phyloP scores from a whole-genome alignment of 2,888 invertebrate species.

The Megalurothrips usitatus region DNA sequence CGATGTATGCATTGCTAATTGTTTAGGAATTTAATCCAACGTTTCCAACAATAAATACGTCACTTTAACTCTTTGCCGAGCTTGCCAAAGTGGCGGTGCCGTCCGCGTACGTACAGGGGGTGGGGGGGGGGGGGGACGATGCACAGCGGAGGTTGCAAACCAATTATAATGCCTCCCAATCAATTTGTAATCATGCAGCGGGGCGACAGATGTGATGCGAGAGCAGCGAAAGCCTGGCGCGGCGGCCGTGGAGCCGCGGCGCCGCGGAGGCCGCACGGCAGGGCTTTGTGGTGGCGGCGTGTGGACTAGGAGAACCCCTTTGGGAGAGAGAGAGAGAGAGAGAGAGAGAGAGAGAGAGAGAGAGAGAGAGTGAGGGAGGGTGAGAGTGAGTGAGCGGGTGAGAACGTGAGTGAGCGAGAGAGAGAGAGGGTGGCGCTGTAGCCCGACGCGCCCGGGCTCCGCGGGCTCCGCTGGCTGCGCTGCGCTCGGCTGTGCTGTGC shows the following conservation, averaged over 20 bases:
- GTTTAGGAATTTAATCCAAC: neutral
- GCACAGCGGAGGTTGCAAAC: neutral
- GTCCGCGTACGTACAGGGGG: neutral
- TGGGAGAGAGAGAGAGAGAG: too few species aligned
- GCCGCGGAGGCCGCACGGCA: neutral
- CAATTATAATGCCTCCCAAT: slow-evolving; percentile 24
- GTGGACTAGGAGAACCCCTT: too few species aligned
- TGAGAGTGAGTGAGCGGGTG: too few species aligned
- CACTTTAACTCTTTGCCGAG: neutral
- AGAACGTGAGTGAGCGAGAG: too few species aligned
- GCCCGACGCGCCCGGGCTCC: neutral
- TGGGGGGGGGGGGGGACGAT: neutral
- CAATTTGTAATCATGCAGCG: slow-evolving; percentile 12
- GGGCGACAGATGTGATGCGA: neutral
- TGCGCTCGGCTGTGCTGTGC: neutral
- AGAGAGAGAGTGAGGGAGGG: too few species aligned
- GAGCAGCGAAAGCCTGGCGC: neutral
- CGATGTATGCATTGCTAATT: neutral
- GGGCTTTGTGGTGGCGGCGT: too few species aligned
- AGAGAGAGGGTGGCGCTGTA: too few species aligned
- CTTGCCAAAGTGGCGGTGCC: neutral
- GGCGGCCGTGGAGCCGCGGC: neutral
- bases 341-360: too few species aligned
- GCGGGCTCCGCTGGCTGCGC: neutral
- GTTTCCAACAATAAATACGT: neutral